Percentiles rank a stretch among this genome's conserved stretches.
Evolutionary conservation across 2,888 invertebrate genomes (phyloP).

Genomic region (Diarsia rubi): DNA sequence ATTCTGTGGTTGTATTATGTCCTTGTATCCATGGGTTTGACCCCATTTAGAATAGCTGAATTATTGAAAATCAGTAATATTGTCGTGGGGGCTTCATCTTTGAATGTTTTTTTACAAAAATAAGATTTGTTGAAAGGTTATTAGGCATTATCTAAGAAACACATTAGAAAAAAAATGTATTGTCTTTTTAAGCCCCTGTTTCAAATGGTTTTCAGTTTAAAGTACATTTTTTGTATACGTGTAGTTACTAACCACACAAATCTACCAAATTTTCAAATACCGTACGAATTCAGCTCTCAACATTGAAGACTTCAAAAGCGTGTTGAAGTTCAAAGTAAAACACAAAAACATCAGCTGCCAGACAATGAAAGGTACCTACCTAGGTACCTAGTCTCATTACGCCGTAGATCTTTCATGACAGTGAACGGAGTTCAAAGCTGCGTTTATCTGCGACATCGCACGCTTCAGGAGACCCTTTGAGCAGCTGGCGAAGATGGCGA

Average conservation of each 20-base stretch:
- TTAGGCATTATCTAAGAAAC: not conserved
- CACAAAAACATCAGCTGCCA: conserved; percentile 45
- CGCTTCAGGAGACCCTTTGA: conserved; percentile 56
- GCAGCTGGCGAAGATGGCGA: conserved; percentile 39
- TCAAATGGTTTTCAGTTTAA: not conserved
- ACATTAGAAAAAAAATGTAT: not conserved
- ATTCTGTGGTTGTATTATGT: conserved; percentile 41
- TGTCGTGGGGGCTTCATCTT: too few species aligned
- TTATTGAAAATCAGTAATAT: conserved; percentile 26
- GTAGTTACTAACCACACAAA: not conserved
- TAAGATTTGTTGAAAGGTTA: not conserved
- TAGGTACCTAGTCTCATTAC: conserved; percentile 53
- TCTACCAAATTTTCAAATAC: not conserved
- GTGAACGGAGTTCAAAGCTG: conserved; percentile 54
- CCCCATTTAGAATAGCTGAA: conserved; percentile 43
- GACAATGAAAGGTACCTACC: conserved; percentile 50
- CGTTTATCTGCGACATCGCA: conserved; percentile 57
- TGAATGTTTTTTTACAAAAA: not conserved
- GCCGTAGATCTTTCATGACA: conserved; percentile 44
- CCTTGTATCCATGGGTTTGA: conserved; percentile 29
- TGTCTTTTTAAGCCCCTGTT: not conserved
- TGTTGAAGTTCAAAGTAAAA: conserved; percentile 36
- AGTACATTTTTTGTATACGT: not conserved
- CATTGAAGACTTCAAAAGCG: conserved; percentile 35
- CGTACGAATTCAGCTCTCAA: conserved; percentile 9